These are phyloP conservation scores for Clinocottus analis DNA, from an alignment of 2,113 vertebrate genomes.

Conservation along the genomic window DNA sequence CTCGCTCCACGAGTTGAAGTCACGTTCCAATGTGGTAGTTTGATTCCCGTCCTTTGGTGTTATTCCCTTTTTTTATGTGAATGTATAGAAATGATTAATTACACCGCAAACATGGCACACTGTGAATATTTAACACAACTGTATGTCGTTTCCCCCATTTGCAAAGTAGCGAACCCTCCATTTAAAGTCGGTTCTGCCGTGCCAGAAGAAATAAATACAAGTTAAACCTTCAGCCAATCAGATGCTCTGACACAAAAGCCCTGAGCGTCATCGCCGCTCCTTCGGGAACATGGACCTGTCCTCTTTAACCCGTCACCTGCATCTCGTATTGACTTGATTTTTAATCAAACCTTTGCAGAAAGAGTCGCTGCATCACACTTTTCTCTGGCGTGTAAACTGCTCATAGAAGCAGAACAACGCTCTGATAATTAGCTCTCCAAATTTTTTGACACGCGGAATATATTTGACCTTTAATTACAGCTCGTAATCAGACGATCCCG, in stretches of 20 bases:
- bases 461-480: constrained; percentile 76
- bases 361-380: constrained; percentile 14
- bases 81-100: no score
- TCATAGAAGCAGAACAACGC: constrained; percentile 45
- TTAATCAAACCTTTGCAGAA: constrained; percentile 33
- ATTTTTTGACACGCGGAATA: constrained; percentile 63
- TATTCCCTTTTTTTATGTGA: neutral
- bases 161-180: no score
- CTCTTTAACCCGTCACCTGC: neutral
- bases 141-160: neutral
- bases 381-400: constrained; percentile 21
- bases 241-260: no score
- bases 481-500: constrained; percentile 63
- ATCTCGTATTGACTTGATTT: constrained; percentile 10
- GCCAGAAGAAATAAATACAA: no score
- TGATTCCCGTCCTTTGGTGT: neutral
- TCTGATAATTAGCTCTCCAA: constrained; percentile 62
- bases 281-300: no score
- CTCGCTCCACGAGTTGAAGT: neutral
- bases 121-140: neutral
- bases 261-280: no score
- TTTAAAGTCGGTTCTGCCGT: no score
- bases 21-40: neutral
- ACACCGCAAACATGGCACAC: no score
- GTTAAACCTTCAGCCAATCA: no score